Evolutionary conservation across 92 coral and sea anemone species (phyloP), one percentile per base, ranked within the genome.

Genomic region (Parazoanthus swiftii): DNA sequence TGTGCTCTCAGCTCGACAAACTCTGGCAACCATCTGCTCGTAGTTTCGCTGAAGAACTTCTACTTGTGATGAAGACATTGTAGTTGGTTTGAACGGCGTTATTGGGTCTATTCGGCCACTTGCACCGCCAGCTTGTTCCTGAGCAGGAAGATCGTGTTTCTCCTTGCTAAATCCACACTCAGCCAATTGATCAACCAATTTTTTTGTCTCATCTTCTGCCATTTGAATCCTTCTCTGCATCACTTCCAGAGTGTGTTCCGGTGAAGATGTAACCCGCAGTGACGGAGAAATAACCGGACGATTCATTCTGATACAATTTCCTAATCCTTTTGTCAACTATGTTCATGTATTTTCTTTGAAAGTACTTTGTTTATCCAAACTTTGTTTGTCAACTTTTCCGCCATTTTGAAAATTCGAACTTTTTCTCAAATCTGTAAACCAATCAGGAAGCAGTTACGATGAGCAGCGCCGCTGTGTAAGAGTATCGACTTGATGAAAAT

Each of bases 1-100:
- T 15, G 98, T 96, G 86, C 99, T 96, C 88, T 96, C 99, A 13
- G 98, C 94, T 15, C 99, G 94, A 80, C 99, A 96, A 88, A 96
- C 99, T 71, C 99, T 90, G 4, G 98, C 77, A 33, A 96, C 99
- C 95, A 96, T 89, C 81, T 88, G 92, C 63, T 96, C 98, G 77
- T 96, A 96, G 70, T 96, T 95, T 76, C 93, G 94, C 65, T 96
- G 94, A 51, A 96, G 91, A 51, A 92, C 75, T 81, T 95, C 98
- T 33, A 91, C 86, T 86, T 96, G 95, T 44, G 93, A 92, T 14
- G 92, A 90, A 16, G 82, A 85, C 23, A 90, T 70, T 71, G 88
- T 78, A 73, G 79, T 37, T n/a, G 89, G 91, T 89, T 93, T 94
- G 75, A 96, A 96, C 39, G 99, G 95, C 38, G 94, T 85, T 44